Evolutionary conservation across 2,888 invertebrate species (phyloP).

Genomic region (Odontomyia ornata): DNA sequence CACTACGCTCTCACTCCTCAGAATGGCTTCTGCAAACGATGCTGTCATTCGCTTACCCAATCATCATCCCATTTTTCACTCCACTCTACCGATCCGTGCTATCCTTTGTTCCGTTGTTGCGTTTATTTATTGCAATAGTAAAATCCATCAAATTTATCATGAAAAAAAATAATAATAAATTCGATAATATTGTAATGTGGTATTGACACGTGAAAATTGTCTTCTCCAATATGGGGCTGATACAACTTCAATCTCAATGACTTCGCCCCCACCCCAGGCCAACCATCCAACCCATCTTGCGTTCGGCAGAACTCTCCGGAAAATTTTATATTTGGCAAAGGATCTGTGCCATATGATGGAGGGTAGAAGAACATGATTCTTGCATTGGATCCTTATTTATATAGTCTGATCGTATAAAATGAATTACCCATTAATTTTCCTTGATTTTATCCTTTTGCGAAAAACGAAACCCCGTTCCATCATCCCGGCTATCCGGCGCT

Average conservation of each 20-base stretch:
- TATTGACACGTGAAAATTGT: constrained; percentile 24
- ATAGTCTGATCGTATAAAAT: constrained; percentile 7
- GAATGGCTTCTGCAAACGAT: neutral
- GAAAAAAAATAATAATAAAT: constrained; percentile 9
- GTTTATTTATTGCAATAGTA: neutral
- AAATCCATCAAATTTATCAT: constrained; percentile 12
- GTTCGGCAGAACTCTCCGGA: too few relatives aligned
- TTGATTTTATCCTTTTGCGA: constrained; percentile 29
- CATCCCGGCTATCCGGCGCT: neutral
- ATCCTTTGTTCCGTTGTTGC: neutral
- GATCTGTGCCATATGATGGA: too few relatives aligned
- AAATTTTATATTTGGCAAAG: too few relatives aligned
- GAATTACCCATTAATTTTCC: constrained; percentile 36
- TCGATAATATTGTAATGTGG: constrained; percentile 11
- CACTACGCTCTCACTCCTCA: neutral
- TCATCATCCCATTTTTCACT: neutral
- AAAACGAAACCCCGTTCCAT: too few relatives aligned
- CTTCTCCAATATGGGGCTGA: neutral
- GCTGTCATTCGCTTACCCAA: neutral
- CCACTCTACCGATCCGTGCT: neutral
- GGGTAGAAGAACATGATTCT: neutral
- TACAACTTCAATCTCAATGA: too few relatives aligned
- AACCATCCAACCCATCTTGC: too few relatives aligned
- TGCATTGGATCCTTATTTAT: neutral
- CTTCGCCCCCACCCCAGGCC: too few relatives aligned